Base-by-base conservation (phyloP, 2,888 invertebrate genomes). In the Imbricaverruca yamaguchii region DNA sequence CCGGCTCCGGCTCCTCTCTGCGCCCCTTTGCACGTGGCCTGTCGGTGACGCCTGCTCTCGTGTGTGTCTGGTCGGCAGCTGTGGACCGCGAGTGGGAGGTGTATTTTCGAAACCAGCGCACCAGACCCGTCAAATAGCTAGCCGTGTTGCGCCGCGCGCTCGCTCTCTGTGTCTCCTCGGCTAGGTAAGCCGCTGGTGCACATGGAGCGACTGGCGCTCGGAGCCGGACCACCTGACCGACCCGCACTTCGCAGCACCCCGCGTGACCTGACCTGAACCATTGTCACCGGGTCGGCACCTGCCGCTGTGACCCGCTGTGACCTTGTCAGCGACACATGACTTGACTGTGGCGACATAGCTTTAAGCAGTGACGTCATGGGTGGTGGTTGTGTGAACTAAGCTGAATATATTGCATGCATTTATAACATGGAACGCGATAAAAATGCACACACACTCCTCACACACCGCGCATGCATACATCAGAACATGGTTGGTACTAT, bases 41-140 rank as follows among this genome's bases (percentile, higher is more conserved):
- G 39, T 39, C 63, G 15, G 63, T 18, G 13, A 15, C 8, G 18
- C 18, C 63, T 63, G 63, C 8, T 8, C 63, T 21, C n/a, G n/a
- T 67, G 23, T 67, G 65, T 67, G 23, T 67, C 10, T 13, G 23
- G 9, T 15, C 69, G 39, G 39, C 55, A 74, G 74, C 74, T 21
- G 74, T 74, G 18, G 74, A 74, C 21, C 74, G 74, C 10, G 74
- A 74, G 55, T 74, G 74, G 74, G 74, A 74, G 53, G 6, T 10
- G 23, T 74, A 74, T 53, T 55, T 53, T 55, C 6, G 74, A n/a
- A 18, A 55, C 18, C 74, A 74, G 74, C 74, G 55, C 18, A 21
- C 55, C 10, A 8, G 74, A 21, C 74, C 74, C 74, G 55, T 74
- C 74, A 21, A 55, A 55, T 74, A 74, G 55, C 15, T 69, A 15